phyloP scores from a whole-genome alignment of 2,797 vertebrate genomes.

The Phyllotis vaccarum region DNA sequence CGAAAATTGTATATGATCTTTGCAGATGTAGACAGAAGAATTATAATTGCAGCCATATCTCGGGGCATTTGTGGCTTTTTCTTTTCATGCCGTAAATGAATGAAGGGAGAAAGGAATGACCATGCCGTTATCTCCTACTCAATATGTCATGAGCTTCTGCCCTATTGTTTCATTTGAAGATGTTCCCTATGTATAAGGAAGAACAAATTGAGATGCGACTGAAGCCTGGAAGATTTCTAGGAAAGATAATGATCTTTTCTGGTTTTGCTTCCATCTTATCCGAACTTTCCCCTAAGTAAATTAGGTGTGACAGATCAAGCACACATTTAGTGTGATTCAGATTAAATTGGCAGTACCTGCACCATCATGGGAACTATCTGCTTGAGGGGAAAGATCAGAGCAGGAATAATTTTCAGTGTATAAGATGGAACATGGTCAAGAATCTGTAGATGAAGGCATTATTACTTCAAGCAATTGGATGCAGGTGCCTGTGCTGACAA shows the following conservation, averaged over 20 bases:
- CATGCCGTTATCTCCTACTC: not conserved
- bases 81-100: not conserved
- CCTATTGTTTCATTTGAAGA: not conserved
- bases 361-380: not conserved
- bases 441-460: not conserved
- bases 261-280: not conserved
- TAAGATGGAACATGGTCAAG: not conserved
- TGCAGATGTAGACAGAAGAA: not conserved
- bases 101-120: too few relatives aligned
- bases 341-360: not conserved
- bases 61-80: not conserved
- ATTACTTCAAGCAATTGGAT: slow-evolving; percentile 38
- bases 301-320: not conserved
- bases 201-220: not conserved
- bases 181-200: not conserved
- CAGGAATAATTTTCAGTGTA: not conserved
- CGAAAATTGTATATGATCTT: not conserved
- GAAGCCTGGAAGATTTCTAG: not conserved
- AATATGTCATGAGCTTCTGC: not conserved
- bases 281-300: not conserved
- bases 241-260: slow-evolving; percentile 33
- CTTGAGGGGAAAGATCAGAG: not conserved
- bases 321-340: not conserved
- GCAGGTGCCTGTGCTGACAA: slow-evolving; percentile 37
- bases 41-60: not conserved